Percentiles rank a stretch among this genome's conserved stretches.
Conservation (phyloP, 2,113 vertebrate genomes). For the Machaerirhynchus nigripectus region DNA sequence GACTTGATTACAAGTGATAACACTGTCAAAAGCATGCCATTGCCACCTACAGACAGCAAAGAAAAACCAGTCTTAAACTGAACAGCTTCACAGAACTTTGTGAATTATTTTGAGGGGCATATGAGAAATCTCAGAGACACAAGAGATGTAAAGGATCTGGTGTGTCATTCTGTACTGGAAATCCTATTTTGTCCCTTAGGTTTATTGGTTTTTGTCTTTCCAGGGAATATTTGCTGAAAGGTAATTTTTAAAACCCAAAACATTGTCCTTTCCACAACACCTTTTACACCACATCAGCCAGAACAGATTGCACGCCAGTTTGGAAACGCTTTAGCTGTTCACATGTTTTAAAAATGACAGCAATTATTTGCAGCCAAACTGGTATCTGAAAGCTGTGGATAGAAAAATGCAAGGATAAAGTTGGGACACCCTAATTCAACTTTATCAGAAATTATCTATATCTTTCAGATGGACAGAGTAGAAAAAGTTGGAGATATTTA, state of each 20-base stretch:
- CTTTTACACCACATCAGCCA: not conserved
- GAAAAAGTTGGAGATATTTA: not conserved
- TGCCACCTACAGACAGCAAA: constrained; percentile 30
- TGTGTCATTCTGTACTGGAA: not conserved
- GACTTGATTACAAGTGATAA: not conserved
- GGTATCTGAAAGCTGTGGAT: constrained; percentile 3
- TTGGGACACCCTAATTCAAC: not conserved
- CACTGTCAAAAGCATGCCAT: constrained; percentile 2
- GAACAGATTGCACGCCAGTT: constrained; percentile 41
- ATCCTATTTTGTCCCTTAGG: not conserved
- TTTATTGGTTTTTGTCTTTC: not conserved
- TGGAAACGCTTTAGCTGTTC: constrained; percentile 25
- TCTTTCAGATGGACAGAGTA: not conserved
- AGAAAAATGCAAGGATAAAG: not conserved
- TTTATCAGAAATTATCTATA: not conserved
- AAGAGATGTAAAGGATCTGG: not conserved
- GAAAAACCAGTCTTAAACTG: not conserved
- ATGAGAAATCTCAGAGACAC: not conserved
- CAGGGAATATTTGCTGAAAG: not conserved
- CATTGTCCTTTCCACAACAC: not conserved
- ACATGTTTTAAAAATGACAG: constrained; percentile 34
- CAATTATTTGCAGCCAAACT: constrained; percentile 8
- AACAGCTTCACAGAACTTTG: not conserved
- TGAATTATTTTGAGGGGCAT: not conserved
- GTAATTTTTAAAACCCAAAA: not conserved